Evolutionary conservation across 1,140 invertebrate genomes (phyloP).

Genomic region (Lamellibrachia luymesi): DNA sequence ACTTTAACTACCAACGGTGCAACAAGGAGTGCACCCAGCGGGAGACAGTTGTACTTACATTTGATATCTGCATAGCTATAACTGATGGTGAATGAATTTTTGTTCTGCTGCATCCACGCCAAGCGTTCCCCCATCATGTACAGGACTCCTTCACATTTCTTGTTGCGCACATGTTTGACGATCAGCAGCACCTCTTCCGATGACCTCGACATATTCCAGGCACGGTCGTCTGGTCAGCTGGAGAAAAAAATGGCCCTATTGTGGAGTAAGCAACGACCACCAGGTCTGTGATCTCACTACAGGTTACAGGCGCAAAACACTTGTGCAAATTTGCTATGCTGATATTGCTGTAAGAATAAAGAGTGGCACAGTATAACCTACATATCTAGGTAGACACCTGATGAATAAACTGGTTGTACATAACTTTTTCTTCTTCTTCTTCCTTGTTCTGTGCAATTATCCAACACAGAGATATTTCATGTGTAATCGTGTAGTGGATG

Average conservation of each 20-base stretch:
- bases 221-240: background rate
- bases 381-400: no score
- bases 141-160: conserved; percentile 92
- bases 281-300: background rate
- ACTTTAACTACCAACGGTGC: no score
- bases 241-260: background rate
- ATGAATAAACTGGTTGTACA: no score
- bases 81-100: conserved; percentile 87
- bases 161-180: conserved; percentile 87
- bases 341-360: no score
- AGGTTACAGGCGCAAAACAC: background rate
- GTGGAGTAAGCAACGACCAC: background rate
- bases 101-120: conserved; percentile 88
- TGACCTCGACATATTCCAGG: conserved; percentile 23
- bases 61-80: conserved; percentile 96
- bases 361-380: no score
- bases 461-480: no score
- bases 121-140: conserved; percentile 94
- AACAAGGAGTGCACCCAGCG: no score
- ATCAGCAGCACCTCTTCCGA: conserved; percentile 88
- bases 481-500: no score
- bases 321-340: background rate
- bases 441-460: no score
- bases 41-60: conserved; percentile 61
- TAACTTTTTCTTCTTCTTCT: no score